These are phyloP conservation scores for Poecilia velifera DNA, from an alignment of 2,797 vertebrate species.

Conservation along the genomic window DNA sequence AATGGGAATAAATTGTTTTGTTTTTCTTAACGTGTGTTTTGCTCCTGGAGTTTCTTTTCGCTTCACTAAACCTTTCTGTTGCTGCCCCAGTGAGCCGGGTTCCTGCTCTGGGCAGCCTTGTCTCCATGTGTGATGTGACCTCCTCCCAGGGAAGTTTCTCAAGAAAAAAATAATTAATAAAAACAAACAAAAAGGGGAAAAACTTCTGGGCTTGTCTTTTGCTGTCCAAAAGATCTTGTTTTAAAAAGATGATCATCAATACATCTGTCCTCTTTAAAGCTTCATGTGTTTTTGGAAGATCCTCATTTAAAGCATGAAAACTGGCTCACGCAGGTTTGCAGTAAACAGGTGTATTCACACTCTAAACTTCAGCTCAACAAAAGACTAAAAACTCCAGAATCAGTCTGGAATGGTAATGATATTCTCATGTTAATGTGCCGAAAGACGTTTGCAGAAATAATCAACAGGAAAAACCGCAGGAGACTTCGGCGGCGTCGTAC, in stretches of 20 bases:
- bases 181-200: background rate
- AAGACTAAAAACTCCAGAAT: background rate
- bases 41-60: constrained; percentile 4
- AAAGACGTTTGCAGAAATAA: background rate
- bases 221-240: background rate
- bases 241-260: background rate
- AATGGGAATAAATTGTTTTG: background rate
- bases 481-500: background rate
- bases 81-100: background rate
- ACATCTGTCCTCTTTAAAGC: background rate
- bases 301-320: too few species aligned
- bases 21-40: background rate
- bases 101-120: constrained; percentile 8
- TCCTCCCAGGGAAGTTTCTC: background rate
- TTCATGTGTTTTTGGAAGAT: too few species aligned
- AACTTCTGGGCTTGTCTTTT: background rate
- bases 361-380: background rate
- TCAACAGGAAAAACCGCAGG: background rate
- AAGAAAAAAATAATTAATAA: background rate
- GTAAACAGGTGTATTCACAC: background rate
- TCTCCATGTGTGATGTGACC: background rate
- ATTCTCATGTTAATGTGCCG: background rate
- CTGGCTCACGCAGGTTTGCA: too few species aligned
- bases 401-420: background rate
- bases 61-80: constrained; percentile 1